phyloP scores from a whole-genome alignment of 2,797 vertebrate species.

The Acridotheres tristis region DNA sequence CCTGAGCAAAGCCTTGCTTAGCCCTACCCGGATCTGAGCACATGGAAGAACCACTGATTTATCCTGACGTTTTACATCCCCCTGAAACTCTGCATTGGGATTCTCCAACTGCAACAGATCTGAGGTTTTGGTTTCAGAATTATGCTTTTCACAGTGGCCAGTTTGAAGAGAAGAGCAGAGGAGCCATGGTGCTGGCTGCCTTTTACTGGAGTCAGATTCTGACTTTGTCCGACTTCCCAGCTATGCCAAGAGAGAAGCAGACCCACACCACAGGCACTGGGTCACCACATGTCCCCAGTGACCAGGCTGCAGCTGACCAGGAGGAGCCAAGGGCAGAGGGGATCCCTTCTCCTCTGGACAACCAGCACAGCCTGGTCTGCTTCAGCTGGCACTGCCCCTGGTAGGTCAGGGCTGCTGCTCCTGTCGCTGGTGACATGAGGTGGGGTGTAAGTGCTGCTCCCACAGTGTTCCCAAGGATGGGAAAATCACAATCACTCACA shows the following conservation, averaged over 20 bases:
- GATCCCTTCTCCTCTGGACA: background rate
- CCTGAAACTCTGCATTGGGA: background rate
- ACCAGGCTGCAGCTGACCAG: background rate
- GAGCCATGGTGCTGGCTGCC: background rate
- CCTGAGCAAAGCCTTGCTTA: background rate
- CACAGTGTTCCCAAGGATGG: background rate
- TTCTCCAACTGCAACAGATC: background rate
- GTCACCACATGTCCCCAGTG: background rate
- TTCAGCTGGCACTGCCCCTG: background rate
- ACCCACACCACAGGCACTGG: background rate
- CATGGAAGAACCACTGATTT: background rate
- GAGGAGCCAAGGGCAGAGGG: background rate
- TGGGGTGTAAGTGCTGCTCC: background rate
- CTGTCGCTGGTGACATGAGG: fast-evolving
- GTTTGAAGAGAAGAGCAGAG: background rate
- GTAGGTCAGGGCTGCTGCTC: background rate
- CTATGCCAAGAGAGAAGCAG: background rate
- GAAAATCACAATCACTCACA: background rate
- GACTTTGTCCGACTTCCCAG: background rate
- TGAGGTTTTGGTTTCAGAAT: background rate
- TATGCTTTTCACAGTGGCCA: background rate
- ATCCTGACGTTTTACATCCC: background rate
- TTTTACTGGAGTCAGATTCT: background rate
- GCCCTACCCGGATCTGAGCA: background rate
- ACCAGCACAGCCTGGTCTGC: background rate